Base-by-base conservation (phyloP, 2,797 vertebrate genomes). In the Phylloscopus collybita region DNA sequence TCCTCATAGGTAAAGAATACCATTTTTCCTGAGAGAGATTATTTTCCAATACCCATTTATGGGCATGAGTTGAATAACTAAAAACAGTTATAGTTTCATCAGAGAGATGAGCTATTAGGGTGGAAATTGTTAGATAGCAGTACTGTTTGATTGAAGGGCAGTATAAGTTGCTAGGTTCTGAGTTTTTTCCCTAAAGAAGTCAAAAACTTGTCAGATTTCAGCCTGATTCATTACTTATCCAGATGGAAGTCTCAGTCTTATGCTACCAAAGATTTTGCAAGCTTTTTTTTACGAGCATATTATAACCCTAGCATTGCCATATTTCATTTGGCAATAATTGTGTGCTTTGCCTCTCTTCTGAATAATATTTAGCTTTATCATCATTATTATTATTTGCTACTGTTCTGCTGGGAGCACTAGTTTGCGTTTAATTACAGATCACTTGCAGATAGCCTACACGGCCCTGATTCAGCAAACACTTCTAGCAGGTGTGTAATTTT, bases 351-450 rank as follows among this genome's bases (percentile, higher is more conserved):
- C 29, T 94, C 61, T 32, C 51, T 89, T 95, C 83, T 79, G 71
- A 59, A 49, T 96, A 92, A 92, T 6, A 29, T 93, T 95, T 95
- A 90, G 73, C 79, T 95, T 93, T 95, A 86, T 93, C 80, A 74
- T 87, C 27, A 49, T 89, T 80, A 80, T 91, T 95, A 92, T 91
- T 85, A 80, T 80, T 86, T 87, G 92, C 86, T 93, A 80, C 92
- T 88, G 93, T 95, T 96, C 92, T 88, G 42, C 62, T 94, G 93
- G 94, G 93, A 94, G 47, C 67, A 30, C n/a, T 91, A 72, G 73
- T 94, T 96, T 91, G 79, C 88, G 88, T 96, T 93, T 96, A 95
- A 96, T 96, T 95, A 95, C 40, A 64, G 88, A 72, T 83, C 81
- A 75, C 79, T 95, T 86, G 65, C 78, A 87, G 80, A 89, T 80